Base-by-base conservation (phyloP, 2,888 invertebrate genomes). In the Acleris holmiana region DNA sequence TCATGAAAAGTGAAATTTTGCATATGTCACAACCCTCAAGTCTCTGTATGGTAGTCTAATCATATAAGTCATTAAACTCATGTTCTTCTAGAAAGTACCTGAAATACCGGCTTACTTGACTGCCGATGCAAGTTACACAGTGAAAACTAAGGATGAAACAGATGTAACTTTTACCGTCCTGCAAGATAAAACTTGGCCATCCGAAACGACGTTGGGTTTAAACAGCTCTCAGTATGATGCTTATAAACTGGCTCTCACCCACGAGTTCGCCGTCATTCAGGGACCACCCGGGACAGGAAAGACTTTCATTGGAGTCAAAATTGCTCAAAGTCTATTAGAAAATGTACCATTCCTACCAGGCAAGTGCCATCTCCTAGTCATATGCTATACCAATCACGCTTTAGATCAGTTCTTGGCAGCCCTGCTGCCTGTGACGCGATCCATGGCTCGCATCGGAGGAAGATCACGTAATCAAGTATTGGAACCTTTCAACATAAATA, bases 281-380 rank as follows among this genome's bases (percentile, higher is more conserved):
- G 97, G 98, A 0, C 97, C 97, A 1, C 97, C 97, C 0, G 97
- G 98, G 4, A 97, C 97, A 0, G 98, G 97, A 0, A 97, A 97
- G 89, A 97, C 97, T 0, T 96, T 93, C 79, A 82, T 97, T 10
- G 97, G 96, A 0, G 88, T 96, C 4, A 94, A 96, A 86, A 93
- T 98, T 18, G 94, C 95, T 0, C 86, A 94, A 71, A 91, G 94
- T 0, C 79, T 97, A n/a, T 76, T 97, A 7, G 76, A 93, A 58
- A 96, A 96, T 77, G 56, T 86, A 21, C 72, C 78, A 13, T 5
- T 65, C 5, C 0, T 8, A 2, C 17, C 46, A 1, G 58, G 54
- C 0, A 47, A 65, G 2, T 85, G 84, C 57, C 94, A 95, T 2
- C 94, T 97, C 75, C 88, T 97, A 19, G 92, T 98, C 1, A 94